Conservation (phyloP, 2,888 invertebrate genomes). For the Aelia acuminata region DNA sequence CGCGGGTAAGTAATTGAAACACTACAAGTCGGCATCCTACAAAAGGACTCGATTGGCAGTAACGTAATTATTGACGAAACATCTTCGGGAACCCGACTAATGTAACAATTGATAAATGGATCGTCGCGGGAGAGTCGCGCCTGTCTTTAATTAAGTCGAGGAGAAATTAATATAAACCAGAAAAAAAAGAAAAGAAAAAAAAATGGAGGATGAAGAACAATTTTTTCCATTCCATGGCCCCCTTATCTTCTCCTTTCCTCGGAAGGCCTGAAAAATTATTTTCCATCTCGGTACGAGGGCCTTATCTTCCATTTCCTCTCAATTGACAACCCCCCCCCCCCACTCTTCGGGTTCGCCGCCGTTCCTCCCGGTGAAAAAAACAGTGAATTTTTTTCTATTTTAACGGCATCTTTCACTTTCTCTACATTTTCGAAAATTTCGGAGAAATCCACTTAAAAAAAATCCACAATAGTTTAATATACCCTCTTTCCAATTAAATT, state of each 20-base stretch:
- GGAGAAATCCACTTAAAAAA: too few relatives aligned
- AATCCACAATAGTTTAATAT: too few relatives aligned
- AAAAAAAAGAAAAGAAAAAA: not conserved
- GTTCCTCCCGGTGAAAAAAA: slow-evolving; percentile 12
- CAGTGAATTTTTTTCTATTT: slow-evolving; percentile 25
- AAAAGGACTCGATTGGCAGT: slow-evolving; percentile 28
- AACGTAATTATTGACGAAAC: slow-evolving; percentile 40
- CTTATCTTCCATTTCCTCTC: slow-evolving; percentile 51
- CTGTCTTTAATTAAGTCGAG: slow-evolving; percentile 21
- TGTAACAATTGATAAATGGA: slow-evolving; percentile 42
- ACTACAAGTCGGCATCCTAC: slow-evolving; percentile 25
- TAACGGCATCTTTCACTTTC: not conserved
- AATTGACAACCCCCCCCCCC: slow-evolving; percentile 10
- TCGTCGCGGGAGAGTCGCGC: not conserved
- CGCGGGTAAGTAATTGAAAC: slow-evolving; percentile 29
- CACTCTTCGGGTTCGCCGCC: slow-evolving; percentile 2
- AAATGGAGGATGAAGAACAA: slow-evolving; percentile 17
- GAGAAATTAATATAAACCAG: not conserved
- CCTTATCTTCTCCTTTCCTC: slow-evolving; percentile 14
- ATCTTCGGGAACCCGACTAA: not conserved
- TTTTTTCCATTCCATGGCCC: slow-evolving; percentile 46
- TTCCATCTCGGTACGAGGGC: slow-evolving; percentile 41
- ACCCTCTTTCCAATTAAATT: too few relatives aligned
- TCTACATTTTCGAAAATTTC: not conserved
- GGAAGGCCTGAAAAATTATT: slow-evolving; percentile 44